A percentile compares a stretch with the other conserved stretches of the same genome.
Conservation (phyloP, 2,113 vertebrate genomes). For the Thamnophis sirtalis region DNA sequence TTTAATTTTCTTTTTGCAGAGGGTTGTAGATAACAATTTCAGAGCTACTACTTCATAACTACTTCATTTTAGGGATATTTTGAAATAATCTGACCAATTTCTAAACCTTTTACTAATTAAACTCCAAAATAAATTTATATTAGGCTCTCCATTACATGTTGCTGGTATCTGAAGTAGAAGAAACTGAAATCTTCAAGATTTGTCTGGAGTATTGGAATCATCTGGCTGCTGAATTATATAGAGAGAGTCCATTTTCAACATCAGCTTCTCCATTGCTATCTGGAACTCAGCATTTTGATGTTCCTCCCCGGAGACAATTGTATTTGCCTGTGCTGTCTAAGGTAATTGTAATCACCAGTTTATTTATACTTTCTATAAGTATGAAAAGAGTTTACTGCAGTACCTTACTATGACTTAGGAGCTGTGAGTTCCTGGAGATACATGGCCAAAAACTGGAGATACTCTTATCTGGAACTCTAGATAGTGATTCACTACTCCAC, state of each 20-base stretch:
- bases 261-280: conserved; percentile 92
- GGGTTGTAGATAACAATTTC: not conserved
- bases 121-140: conserved; percentile 12
- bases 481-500: not conserved
- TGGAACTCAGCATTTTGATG: conserved; percentile 94
- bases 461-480: not conserved
- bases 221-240: conserved; percentile 93
- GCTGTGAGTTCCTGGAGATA: not conserved
- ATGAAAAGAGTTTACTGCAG: not conserved
- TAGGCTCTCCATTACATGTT: conserved; percentile 99
- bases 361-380: not conserved
- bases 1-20: not conserved
- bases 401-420: not conserved
- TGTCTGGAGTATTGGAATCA: conserved; percentile 99
- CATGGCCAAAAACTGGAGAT: not conserved
- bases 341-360: conserved; percentile 65
- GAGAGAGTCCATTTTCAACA: conserved; percentile 95
- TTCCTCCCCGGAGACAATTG: conserved; percentile 92
- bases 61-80: not conserved
- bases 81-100: not conserved
- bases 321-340: conserved; percentile 96
- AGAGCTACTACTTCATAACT: not conserved
- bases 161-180: conserved; percentile 96
- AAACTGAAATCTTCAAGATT: conserved; percentile 99
- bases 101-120: not conserved